Base-by-base conservation (phyloP, 1,140 invertebrate species). In the Cryptotermes secundus region DNA sequence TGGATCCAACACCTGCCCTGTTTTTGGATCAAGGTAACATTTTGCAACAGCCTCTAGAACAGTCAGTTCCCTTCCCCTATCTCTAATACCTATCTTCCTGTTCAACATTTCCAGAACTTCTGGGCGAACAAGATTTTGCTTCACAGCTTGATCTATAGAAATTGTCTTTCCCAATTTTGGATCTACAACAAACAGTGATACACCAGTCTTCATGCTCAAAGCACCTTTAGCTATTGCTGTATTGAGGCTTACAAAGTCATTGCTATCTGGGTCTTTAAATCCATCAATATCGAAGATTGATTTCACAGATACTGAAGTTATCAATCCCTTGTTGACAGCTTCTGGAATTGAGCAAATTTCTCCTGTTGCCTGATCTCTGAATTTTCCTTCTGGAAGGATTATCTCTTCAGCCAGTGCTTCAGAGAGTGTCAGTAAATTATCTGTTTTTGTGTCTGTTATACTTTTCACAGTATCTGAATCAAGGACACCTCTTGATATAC, bases 231-330 rank as follows among this genome's bases (percentile, higher is more conserved):
- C 92, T 81, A 98, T 88, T 80, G 98, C 97, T 85, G 94, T 93
- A 89, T 98, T 96, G 86, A 99, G 95, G 87, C 95, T 97, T 79
- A 99, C 92, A 88, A 94, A 95, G 88, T 97, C 95, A 35, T 93
- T 94, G 80, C 94, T 95, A 85, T 94, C 92, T 0, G 95, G 94
- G 89, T 98, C 96, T 88, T 94, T 95, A 88, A 99, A 97, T 84
- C 95, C 97, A 86, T 97, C 96, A 84, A 98, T 96, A 88, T 98
- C 95, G 88, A 98, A 98, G 85, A 97, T 95, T 10, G 96, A 96
- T 89, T 96, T 96, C 88, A 96, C 95, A 22, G 94, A 93, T 7
- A 98, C 95, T 9, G 97, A 96, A 14, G 96, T 96, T 79, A 99
- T 94, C n/a, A 96, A 91, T 65, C 97, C 97, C 86, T 94, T 88